Evolutionary conservation across 1,140 invertebrate species (phyloP).

Genomic region (Nomia melanderi): DNA sequence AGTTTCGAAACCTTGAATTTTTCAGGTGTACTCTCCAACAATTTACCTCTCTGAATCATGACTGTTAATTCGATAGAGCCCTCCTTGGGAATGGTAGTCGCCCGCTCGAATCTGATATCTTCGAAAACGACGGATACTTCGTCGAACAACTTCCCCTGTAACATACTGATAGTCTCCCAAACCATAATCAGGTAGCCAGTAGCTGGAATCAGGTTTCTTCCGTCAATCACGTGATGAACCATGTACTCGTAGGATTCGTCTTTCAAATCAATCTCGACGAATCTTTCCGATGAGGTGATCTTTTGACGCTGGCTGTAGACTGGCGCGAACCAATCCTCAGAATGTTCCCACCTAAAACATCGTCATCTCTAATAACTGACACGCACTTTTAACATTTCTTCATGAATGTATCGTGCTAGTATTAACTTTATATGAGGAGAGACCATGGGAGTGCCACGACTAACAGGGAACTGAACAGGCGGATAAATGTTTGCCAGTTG

Average conservation of each 20-base stretch:
- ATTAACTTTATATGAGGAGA: constrained; percentile 82
- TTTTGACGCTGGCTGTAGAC: constrained; percentile 83
- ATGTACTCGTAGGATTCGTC: constrained; percentile 89
- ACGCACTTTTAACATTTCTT: no score
- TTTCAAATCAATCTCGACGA: constrained; percentile 83
- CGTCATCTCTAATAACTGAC: constrained; percentile 78
- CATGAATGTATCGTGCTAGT: no score
- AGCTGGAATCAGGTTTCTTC: constrained; percentile 92
- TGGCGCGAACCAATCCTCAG: constrained; percentile 87
- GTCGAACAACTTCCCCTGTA: constrained; percentile 86
- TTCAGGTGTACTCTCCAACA: no score
- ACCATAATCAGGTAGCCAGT: constrained; percentile 92
- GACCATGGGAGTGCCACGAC: constrained; percentile 87
- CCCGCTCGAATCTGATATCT: constrained; percentile 91
- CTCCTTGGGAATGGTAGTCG: constrained; percentile 89
- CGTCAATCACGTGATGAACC: constrained; percentile 93
- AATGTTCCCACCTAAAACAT: constrained; percentile 93
- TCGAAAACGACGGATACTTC: constrained; percentile 92
- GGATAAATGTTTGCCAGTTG: constrained; percentile 84
- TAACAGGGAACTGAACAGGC: constrained; percentile 85
- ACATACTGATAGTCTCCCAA: constrained; percentile 93
- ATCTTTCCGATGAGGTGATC: constrained; percentile 84
- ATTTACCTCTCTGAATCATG: constrained; percentile 88
- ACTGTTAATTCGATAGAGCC: constrained; percentile 88
- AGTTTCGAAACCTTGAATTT: background rate